Base-by-base conservation (phyloP, 2,888 invertebrate species). In the Phalera bucephala region DNA sequence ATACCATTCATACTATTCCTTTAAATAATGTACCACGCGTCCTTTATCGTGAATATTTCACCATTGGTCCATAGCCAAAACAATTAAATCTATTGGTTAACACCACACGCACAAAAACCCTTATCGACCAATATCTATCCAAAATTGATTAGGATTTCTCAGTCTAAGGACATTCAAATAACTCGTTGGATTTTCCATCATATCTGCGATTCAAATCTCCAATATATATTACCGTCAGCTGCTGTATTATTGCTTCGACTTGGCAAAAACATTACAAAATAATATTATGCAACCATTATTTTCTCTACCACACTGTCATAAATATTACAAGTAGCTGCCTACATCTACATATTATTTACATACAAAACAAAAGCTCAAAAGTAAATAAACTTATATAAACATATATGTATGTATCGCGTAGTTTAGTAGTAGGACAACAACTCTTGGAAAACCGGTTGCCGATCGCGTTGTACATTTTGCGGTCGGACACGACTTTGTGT, bases 371-470 rank as follows among this genome's bases (percentile, higher is more conserved):
- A 45, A 38, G 11, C 25, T 19, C 23, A 36, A 62, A 63, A 53
- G 50, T 50, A 62, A 65, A 62, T 58, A 63, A 61, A 57, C 45
- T 42, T 47, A 33, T 42, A 38, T 12, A 28, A 19, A 64, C 53
- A 60, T 52, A 63, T 37, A 52, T 52, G 53, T 54, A 60, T 53
- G 41, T 50, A 57, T 39, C 45, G 77, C 72, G 77, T 77, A 78
- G 70, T 70, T 64, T 73, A 62, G 77, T 74, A 77, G 77, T 75
- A 54, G 65, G 49, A 63, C 71, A 63, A 31, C 56, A 60, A 62
- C 63, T 71, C 69, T 65, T 58, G 51, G 55, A 52, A 54, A 52
- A 77, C 75, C 52, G 41, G 77, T 77, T 72, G 65, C 71, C 56
- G 29, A 43, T 44, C 26, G 28, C 26, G 36, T 13, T 13, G 21